Evolutionary conservation across 1,140 invertebrate species (phyloP).

Genomic region (Argopecten irradians): DNA sequence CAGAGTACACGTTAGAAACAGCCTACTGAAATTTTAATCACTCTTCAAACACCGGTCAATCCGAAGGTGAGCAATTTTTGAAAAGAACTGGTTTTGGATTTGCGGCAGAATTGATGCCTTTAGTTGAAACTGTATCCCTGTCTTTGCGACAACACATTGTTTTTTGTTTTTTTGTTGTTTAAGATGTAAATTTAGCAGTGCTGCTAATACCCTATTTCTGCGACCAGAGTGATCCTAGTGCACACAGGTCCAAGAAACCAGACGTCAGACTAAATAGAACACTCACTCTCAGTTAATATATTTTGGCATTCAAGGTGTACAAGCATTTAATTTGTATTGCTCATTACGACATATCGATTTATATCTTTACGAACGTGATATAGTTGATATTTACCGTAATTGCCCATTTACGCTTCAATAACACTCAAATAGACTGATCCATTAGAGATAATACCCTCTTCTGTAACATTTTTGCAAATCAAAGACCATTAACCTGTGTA

Average conservation of each 20-base stretch:
- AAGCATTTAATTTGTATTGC: constrained; percentile 44
- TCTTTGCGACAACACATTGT: not conserved
- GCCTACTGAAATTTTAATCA: not conserved
- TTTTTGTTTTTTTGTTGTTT: too few relatives aligned
- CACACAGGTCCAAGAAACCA: not conserved
- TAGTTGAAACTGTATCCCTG: constrained; percentile 12
- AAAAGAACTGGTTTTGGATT: not conserved
- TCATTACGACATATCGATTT: constrained; percentile 32
- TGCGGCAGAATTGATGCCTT: not conserved
- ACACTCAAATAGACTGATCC: too few relatives aligned
- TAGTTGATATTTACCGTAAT: constrained; percentile 39
- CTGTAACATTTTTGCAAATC: too few relatives aligned
- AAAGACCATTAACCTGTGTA: too few relatives aligned
- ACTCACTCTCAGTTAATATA: constrained; percentile 36
- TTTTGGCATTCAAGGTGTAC: constrained; percentile 43
- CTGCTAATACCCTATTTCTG: constrained; percentile 28
- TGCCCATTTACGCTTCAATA: constrained; percentile 28
- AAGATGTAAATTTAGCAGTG: not conserved
- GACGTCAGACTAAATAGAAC: constrained; percentile 32
- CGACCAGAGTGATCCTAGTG: not conserved
- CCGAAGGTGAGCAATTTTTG: not conserved
- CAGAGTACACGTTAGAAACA: not conserved
- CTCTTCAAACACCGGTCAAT: not conserved
- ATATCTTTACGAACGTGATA: constrained; percentile 38
- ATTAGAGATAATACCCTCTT: too few relatives aligned